Conservation (phyloP, 64 coral and sea anemone genomes). For the Montipora sp. region DNA sequence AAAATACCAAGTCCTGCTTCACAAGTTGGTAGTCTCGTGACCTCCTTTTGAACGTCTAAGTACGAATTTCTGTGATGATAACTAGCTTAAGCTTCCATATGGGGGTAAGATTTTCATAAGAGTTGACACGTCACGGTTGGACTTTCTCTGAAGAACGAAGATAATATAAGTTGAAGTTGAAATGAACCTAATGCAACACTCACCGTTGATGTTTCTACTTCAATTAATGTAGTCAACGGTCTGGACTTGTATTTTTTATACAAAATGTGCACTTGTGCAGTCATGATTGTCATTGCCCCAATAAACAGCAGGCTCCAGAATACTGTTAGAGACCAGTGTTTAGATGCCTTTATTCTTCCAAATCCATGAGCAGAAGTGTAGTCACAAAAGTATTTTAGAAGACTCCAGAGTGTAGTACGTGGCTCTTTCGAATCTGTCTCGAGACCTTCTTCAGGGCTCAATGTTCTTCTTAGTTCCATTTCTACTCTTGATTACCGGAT, state of each 20-base stretch:
- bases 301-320: constrained; percentile 17
- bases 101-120: no score
- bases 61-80: no score
- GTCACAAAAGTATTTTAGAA: not conserved
- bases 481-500: not conserved
- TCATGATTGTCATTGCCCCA: not conserved
- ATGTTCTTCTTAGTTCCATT: not conserved
- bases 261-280: constrained; percentile 1
- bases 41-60: no score
- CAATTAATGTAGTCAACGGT: constrained; percentile 13
- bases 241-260: not conserved
- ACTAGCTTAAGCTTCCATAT: no score
- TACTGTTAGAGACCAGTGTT: not conserved
- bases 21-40: no score
- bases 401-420: no score
- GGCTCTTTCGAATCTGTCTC: not conserved
- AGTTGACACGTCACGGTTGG: no score
- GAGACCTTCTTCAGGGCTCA: not conserved
- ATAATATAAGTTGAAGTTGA: no score
- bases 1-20: no score
- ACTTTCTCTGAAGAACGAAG: no score
- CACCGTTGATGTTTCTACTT: constrained; percentile 3
- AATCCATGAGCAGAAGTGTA: constrained; percentile 16
- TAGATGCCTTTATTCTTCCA: not conserved
- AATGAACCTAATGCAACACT: not conserved